Evolutionary conservation across 2,888 invertebrate species (phyloP).

Genomic region (Lithophane leautieri): DNA sequence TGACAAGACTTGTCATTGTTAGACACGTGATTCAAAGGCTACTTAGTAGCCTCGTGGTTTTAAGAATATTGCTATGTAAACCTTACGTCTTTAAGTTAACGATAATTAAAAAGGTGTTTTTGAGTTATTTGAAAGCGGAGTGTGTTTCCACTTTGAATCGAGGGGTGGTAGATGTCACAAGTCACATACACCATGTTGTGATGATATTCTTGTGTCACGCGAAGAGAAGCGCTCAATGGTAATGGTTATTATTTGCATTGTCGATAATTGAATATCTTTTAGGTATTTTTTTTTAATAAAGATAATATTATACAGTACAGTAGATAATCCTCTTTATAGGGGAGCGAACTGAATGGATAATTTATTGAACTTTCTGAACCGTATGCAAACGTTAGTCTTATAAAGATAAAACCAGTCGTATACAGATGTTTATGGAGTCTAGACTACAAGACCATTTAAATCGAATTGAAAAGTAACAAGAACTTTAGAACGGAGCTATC

Average conservation of each 20-base stretch:
- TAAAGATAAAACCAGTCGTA: conserved; percentile 6
- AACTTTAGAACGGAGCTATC: not conserved
- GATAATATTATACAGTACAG: not conserved
- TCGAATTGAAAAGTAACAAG: conserved; percentile 9
- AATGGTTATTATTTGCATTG: not conserved
- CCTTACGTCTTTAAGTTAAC: conserved; percentile 32
- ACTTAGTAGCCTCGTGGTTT: conserved; percentile 21
- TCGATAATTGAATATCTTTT: not conserved
- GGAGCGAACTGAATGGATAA: not conserved
- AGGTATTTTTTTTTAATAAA: not conserved
- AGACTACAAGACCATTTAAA: conserved; percentile 22
- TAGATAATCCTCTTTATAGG: not conserved
- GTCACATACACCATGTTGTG: conserved; percentile 22
- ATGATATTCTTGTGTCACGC: conserved; percentile 44
- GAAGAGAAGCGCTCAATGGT: not conserved
- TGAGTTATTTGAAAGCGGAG: conserved; percentile 42
- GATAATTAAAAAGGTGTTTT: conserved; percentile 48
- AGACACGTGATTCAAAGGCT: too few species aligned
- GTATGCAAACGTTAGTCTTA: not conserved
- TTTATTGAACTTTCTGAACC: not conserved
- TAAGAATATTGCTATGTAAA: conserved; percentile 30
- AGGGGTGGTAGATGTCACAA: conserved; percentile 45
- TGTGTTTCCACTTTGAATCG: conserved; percentile 40
- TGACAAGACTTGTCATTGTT: too few species aligned
- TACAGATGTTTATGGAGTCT: conserved; percentile 20